These are phyloP conservation scores for Lepus americanus DNA, from an alignment of 2,113 vertebrate species.

Conservation along the genomic window DNA sequence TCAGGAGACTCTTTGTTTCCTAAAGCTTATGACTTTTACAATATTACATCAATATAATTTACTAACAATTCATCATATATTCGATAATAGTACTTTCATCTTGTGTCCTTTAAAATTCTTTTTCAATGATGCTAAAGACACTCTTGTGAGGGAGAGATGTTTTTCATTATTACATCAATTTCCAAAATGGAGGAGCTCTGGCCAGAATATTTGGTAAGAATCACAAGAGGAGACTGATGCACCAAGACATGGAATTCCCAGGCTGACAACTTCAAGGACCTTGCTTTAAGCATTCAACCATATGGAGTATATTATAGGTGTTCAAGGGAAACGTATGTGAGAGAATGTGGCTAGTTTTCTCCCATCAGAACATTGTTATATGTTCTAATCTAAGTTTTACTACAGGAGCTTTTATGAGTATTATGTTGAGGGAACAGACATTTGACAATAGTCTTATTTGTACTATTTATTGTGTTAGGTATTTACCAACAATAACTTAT, in stretches of 20 bases:
- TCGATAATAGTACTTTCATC: slow-evolving; percentile 62
- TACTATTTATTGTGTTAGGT: background rate
- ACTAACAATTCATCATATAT: slow-evolving; percentile 57
- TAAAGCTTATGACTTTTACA: slow-evolving; percentile 35
- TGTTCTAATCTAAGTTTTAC: background rate
- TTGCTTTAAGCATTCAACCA: background rate
- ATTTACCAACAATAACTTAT: background rate
- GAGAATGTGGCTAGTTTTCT: background rate
- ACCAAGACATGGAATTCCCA: background rate
- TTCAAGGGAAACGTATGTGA: background rate
- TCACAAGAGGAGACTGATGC: background rate
- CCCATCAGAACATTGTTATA: background rate
- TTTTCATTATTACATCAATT: slow-evolving; percentile 52
- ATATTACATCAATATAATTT: slow-evolving; percentile 20
- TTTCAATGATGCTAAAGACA: slow-evolving; percentile 37
- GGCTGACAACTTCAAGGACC: background rate
- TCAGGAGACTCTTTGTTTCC: slow-evolving; percentile 39
- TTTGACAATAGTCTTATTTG: background rate
- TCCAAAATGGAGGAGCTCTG: background rate
- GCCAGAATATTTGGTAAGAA: background rate
- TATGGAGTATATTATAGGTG: background rate
- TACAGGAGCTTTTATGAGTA: background rate
- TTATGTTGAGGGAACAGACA: background rate
- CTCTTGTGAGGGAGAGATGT: background rate
- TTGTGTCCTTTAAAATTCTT: slow-evolving; percentile 30